Percentiles rank a stretch among this genome's conserved stretches.
These are phyloP conservation scores for Hoplias malabaricus DNA, from an alignment of 2,113 vertebrate species.

Conservation along the genomic window DNA sequence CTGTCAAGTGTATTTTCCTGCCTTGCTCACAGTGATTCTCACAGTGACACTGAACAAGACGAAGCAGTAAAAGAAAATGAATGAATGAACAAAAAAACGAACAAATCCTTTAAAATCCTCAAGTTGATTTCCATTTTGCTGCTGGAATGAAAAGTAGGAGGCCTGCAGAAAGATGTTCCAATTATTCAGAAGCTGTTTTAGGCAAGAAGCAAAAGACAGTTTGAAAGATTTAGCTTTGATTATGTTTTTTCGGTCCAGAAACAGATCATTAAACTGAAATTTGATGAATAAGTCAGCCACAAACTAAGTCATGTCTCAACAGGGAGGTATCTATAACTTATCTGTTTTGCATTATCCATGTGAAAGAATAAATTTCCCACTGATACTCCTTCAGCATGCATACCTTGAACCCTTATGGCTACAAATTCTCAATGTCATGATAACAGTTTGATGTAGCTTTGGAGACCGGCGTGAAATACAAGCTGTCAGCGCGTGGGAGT, in stretches of 20 bases:
- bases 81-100: no score
- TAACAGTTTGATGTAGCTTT: constrained; percentile 11
- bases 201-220: not conserved
- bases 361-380: not conserved
- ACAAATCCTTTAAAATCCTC: no score
- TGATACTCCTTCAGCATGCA: not conserved
- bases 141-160: no score
- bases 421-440: constrained; percentile 3
- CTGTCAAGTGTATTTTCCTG: no score
- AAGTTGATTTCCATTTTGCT: no score
- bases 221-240: no score
- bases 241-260: not conserved
- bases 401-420: constrained; percentile 7
- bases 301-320: not conserved
- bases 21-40: no score
- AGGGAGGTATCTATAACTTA: not conserved
- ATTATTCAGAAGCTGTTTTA: not conserved
- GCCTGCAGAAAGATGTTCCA: not conserved
- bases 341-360: not conserved
- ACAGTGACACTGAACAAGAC: no score
- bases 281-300: not conserved
- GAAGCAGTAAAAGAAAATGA: no score
- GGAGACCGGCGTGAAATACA: constrained; percentile 14
- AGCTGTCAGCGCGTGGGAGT: constrained; percentile 26
- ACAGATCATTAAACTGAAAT: not conserved